Conservation (phyloP, 64 coral and sea anemone species). For the Porites australiensis region DNA sequence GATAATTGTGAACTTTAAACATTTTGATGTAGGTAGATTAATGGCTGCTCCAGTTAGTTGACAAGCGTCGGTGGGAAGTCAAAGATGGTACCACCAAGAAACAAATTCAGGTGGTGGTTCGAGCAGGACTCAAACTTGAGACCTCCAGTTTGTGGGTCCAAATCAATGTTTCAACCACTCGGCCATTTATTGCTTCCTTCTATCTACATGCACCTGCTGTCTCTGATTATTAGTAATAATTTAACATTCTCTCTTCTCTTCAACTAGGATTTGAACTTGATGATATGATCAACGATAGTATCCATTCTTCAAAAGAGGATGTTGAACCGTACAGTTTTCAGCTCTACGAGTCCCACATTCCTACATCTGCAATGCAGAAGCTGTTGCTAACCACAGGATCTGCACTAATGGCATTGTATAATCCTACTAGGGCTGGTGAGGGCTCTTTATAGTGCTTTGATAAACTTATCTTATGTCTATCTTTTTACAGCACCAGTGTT, state of each 20-base stretch:
- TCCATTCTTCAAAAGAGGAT: neutral
- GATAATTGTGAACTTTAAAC: no score
- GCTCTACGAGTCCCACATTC: conserved; percentile 79
- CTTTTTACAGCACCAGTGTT: no score
- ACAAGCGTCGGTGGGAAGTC: no score
- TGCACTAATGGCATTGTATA: conserved; percentile 80
- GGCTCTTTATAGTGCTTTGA: neutral
- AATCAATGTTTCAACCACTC: no score
- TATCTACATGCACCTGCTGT: no score
- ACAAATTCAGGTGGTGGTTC: no score
- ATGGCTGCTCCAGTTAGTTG: no score
- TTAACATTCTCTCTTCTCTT: neutral
- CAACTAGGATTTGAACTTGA: conserved; percentile 18
- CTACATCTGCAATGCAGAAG: conserved; percentile 67
- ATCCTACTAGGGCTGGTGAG: conserved; percentile 74
- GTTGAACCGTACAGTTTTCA: conserved; percentile 27
- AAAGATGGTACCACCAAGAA: no score
- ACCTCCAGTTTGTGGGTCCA: no score
- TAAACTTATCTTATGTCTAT: neutral
- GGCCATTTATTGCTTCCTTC: no score
- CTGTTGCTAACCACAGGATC: conserved; percentile 68
- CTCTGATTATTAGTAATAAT: neutral
- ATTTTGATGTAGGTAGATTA: no score
- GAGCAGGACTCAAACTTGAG: no score
- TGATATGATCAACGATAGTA: neutral